phyloP scores from a whole-genome alignment of 2,888 invertebrate genomes.

The Scaptomyza flava region DNA sequence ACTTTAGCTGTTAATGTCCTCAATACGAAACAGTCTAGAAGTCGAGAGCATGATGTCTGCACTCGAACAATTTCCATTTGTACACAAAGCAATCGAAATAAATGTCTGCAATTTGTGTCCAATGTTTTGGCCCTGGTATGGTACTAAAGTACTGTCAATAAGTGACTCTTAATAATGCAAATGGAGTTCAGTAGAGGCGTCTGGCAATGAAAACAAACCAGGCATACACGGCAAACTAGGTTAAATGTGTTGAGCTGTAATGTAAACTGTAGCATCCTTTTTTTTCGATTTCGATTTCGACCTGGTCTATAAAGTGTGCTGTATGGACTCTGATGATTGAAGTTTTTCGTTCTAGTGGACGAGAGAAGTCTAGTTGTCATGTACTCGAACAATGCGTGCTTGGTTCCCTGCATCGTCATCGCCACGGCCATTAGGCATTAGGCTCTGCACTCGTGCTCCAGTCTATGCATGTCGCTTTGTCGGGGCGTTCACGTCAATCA shows the following conservation, averaged over 20 bases:
- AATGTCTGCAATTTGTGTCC: conserved; percentile 52
- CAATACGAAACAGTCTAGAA: neutral
- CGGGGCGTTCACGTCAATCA: conserved; percentile 49
- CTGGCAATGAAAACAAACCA: conserved; percentile 17
- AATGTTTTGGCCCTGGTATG: conserved; percentile 17
- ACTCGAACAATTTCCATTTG: conserved; percentile 18
- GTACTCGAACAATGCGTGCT: conserved; percentile 23
- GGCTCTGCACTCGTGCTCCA: conserved; percentile 32
- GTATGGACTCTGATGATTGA: conserved; percentile 59
- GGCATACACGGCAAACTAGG: conserved; percentile 32
- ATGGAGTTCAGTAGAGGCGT: conserved; percentile 34
- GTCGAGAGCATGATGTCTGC: neutral
- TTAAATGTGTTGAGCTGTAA: conserved; percentile 34
- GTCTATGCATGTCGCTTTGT: conserved; percentile 54
- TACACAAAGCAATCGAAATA: conserved; percentile 42
- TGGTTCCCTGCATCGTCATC: conserved; percentile 1
- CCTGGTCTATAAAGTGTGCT: conserved; percentile 38
- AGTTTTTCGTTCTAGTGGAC: conserved; percentile 43
- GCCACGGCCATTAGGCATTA: conserved; percentile 54
- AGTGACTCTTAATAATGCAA: conserved; percentile 64
- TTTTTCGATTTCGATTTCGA: conserved; percentile 47
- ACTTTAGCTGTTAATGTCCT: conserved; percentile 17
- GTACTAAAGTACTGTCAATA: conserved; percentile 48
- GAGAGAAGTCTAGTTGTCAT: conserved; percentile 27
- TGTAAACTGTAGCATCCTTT: conserved; percentile 40